A percentile compares a stretch with the other conserved stretches of the same genome.
Evolutionary conservation across 1,140 invertebrate species (phyloP).

Genomic region (Venturia canescens): DNA sequence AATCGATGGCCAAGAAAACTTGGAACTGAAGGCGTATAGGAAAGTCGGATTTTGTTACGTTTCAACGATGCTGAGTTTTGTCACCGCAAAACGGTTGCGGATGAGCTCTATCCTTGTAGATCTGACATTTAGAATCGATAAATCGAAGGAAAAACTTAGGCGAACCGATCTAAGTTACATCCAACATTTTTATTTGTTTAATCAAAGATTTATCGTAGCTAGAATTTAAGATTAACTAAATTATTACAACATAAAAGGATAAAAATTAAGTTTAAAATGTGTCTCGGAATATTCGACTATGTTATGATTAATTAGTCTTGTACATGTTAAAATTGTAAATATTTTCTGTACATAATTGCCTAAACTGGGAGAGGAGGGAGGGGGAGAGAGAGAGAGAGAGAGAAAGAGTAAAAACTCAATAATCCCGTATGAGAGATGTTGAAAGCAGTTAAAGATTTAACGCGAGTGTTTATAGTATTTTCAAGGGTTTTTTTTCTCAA

Average conservation of each 20-base stretch:
- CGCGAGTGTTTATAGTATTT: slow-evolving; percentile 11
- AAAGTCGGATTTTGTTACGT: no score
- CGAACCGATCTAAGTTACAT: slow-evolving; percentile 29
- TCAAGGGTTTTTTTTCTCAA: not conserved
- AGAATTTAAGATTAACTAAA: slow-evolving; percentile 62
- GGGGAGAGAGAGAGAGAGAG: not conserved
- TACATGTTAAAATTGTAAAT: slow-evolving; percentile 56
- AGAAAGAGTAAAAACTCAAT: not conserved
- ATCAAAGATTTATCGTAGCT: slow-evolving; percentile 69
- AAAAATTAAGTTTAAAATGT: slow-evolving; percentile 38
- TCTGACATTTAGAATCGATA: slow-evolving; percentile 41
- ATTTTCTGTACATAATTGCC: slow-evolving; percentile 51
- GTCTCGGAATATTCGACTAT: slow-evolving; percentile 56
- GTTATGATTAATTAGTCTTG: slow-evolving; percentile 40
- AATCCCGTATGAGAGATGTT: slow-evolving; percentile 39
- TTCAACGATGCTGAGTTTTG: no score
- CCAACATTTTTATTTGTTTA: slow-evolving; percentile 56
- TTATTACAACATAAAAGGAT: slow-evolving; percentile 59
- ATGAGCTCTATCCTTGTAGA: slow-evolving; percentile 30
- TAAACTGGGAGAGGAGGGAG: not conserved
- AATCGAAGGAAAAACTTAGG: slow-evolving; percentile 22
- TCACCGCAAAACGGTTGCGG: not conserved
- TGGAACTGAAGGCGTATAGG: no score
- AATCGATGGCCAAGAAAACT: no score
- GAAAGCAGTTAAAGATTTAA: slow-evolving; percentile 46